Conservation (phyloP, 64 coral and sea anemone species). For the Catalaphyllia jardinei region DNA sequence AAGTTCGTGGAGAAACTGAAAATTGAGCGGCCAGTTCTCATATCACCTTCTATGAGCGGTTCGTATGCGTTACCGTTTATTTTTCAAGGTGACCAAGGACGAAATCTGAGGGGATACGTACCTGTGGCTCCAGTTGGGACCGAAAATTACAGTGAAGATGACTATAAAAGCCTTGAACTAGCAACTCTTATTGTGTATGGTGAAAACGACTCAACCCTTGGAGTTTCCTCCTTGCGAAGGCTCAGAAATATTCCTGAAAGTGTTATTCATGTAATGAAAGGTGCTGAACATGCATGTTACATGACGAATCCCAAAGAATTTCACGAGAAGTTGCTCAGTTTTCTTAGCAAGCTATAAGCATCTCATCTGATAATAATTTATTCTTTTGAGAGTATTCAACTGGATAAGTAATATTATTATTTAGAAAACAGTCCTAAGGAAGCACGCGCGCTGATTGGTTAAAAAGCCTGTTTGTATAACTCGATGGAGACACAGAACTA, state of each 20-base stretch:
- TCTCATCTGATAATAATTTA: background rate
- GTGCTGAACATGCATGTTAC: constrained; percentile 89
- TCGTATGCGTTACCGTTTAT: constrained; percentile 77
- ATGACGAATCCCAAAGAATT: constrained; percentile 71
- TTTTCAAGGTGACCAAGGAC: constrained; percentile 34
- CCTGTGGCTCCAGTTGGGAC: constrained; percentile 79
- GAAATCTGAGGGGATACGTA: constrained; percentile 68
- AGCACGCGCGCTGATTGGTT: no score
- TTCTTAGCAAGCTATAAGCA: constrained; percentile 51
- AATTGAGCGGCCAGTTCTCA: constrained; percentile 43
- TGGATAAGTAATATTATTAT: no score
- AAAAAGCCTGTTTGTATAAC: no score
- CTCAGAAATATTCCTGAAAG: constrained; percentile 68
- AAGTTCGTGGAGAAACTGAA: constrained; percentile 52
- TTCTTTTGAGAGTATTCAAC: no score
- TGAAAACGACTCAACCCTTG: constrained; percentile 43
- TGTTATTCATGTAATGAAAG: constrained; percentile 64
- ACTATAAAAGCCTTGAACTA: constrained; percentile 50
- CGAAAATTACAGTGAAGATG: constrained; percentile 36
- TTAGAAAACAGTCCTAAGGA: no score
- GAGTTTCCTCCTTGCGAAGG: constrained; percentile 43
- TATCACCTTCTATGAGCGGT: constrained; percentile 87
- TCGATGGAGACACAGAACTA: no score
- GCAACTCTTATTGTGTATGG: constrained; percentile 75
- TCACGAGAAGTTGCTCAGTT: constrained; percentile 64